phyloP scores from a whole-genome alignment of 2,888 invertebrate species.

The Trichacis sp. region DNA sequence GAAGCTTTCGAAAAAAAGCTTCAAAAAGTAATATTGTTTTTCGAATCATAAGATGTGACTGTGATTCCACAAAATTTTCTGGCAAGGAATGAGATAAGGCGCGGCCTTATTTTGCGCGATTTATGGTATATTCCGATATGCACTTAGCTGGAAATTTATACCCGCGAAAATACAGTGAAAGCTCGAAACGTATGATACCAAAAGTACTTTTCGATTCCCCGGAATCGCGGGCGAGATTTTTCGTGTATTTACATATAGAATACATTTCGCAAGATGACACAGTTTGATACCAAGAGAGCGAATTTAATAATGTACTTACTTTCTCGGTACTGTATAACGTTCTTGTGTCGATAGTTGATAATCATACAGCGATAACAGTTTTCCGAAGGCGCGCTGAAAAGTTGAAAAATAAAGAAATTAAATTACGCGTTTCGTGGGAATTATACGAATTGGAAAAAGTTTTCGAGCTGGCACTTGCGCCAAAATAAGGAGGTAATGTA shows the following conservation, averaged over 20 bases:
- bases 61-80: not conserved
- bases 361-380: conserved; percentile 71
- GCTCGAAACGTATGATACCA: conserved; percentile 4
- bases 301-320: conserved; percentile 66
- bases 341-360: conserved; percentile 71
- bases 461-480: too few relatives aligned
- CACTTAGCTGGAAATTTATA: not conserved
- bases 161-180: conserved; percentile 2
- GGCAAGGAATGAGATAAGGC: not conserved
- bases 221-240: not conserved
- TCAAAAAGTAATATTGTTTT: too few relatives aligned
- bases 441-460: too few relatives aligned
- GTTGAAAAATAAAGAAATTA: not conserved
- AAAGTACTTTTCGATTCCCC: conserved; percentile 5
- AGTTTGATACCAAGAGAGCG: not conserved
- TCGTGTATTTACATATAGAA: conserved; percentile 4
- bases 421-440: not conserved
- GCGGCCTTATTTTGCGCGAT: not conserved
- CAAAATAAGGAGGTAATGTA: too few relatives aligned
- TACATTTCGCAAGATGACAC: conserved; percentile 6
- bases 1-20: too few relatives aligned
- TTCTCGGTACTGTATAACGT: conserved; percentile 73
- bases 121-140: not conserved
- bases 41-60: not conserved
- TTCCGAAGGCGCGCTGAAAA: conserved; percentile 45